A percentile compares a stretch with the other conserved stretches of the same genome.
These are phyloP conservation scores for Novumbra hubbsi DNA, from an alignment of 2,797 vertebrate genomes.

Conservation along the genomic window DNA sequence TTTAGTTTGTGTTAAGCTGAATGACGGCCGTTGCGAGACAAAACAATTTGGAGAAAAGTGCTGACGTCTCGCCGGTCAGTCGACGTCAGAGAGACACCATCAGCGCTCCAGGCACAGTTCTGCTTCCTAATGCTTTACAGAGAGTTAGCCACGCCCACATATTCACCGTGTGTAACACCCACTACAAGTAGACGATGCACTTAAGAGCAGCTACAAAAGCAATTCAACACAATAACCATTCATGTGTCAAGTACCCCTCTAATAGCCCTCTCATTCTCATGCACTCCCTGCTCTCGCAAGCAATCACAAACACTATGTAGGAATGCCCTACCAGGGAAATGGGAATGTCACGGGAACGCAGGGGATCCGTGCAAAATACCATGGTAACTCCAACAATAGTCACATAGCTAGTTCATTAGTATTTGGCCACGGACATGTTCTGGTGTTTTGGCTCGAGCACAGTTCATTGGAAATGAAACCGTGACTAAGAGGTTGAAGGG, in stretches of 20 bases:
- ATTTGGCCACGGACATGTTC: background rate
- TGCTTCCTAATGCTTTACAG: too few species aligned
- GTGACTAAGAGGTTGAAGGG: too few species aligned
- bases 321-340: background rate
- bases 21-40: background rate
- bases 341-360: background rate
- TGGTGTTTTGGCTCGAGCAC: too few species aligned
- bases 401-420: background rate
- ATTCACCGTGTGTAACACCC: too few species aligned
- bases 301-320: conserved; percentile 2
- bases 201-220: background rate
- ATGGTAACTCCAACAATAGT: background rate
- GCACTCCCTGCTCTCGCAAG: background rate
- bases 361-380: background rate
- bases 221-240: conserved; percentile 4
- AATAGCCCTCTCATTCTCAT: conserved; percentile 2
- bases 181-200: too few species aligned
- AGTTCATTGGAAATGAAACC: too few species aligned
- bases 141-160: background rate
- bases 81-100: too few species aligned
- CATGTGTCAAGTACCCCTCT: conserved; percentile 7
- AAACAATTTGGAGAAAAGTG: too few species aligned
- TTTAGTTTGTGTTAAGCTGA: background rate
- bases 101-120: too few species aligned
- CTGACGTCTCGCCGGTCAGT: too few species aligned